Evolutionary conservation across 2,797 vertebrate species (phyloP).

Genomic region (Sebastes vulpes): DNA sequence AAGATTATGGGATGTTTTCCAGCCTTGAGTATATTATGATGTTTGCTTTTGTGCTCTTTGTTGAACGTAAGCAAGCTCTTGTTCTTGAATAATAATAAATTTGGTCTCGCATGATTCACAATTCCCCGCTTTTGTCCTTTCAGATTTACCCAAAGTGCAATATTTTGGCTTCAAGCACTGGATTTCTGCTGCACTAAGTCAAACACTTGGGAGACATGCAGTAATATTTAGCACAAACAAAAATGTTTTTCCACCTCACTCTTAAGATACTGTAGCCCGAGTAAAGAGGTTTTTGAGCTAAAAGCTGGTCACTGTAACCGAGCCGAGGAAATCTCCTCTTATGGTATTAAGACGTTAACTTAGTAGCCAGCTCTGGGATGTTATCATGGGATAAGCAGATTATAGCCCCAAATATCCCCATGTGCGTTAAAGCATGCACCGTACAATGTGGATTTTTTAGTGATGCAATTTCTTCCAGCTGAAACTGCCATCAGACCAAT

Average conservation of each 20-base stretch:
- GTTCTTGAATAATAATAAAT: constrained; percentile 40
- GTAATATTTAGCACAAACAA: constrained; percentile 46
- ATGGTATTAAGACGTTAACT: constrained; percentile 73
- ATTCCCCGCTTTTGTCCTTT: constrained; percentile 22
- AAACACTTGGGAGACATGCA: constrained; percentile 22
- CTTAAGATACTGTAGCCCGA: constrained; percentile 33
- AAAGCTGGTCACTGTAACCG: constrained; percentile 69
- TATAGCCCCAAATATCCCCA: constrained; percentile 66
- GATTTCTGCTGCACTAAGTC: constrained; percentile 15
- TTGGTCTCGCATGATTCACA: constrained; percentile 25
- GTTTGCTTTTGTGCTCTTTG: constrained; percentile 13
- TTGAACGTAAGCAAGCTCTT: constrained; percentile 27
- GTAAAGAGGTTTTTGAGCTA: constrained; percentile 58
- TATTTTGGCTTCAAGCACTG: constrained; percentile 24
- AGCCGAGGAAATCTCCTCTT: constrained; percentile 73
- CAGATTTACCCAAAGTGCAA: constrained; percentile 3
- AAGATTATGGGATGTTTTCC: constrained; percentile 15
- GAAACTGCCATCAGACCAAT: constrained; percentile 23
- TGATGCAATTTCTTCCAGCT: constrained; percentile 20
- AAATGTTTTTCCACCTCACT: constrained; percentile 18
- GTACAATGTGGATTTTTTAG: constrained; percentile 48
- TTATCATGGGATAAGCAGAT: constrained; percentile 73
- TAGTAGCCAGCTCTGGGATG: constrained; percentile 63
- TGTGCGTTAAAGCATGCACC: constrained; percentile 47
- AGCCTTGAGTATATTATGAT: background rate